Conservation (phyloP, 2,888 invertebrate genomes). For the Rhabditophanes sp. region DNA sequence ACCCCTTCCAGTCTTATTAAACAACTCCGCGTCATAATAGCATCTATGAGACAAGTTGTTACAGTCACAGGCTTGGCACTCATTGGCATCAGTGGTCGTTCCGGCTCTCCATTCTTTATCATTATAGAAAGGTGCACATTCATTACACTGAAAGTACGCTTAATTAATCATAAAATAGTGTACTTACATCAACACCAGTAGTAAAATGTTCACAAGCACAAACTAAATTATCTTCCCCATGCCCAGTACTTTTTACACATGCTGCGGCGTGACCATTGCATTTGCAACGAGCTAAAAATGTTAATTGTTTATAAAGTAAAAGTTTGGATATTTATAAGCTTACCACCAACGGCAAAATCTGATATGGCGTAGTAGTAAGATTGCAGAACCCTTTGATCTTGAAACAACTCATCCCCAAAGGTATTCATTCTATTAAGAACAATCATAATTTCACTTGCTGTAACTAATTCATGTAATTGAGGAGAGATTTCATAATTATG, state of each 20-base stretch:
- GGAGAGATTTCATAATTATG: constrained; percentile 76
- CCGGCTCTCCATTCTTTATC: constrained; percentile 89
- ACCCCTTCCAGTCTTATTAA: constrained; percentile 76
- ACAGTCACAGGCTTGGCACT: constrained; percentile 55
- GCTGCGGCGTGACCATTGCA: constrained; percentile 93
- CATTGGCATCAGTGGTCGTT: constrained; percentile 70
- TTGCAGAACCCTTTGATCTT: constrained; percentile 59
- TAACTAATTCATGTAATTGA: constrained; percentile 89
- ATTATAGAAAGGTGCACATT: constrained; percentile 81
- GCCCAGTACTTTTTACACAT: constrained; percentile 54
- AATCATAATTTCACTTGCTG: constrained; percentile 80
- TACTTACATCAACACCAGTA: constrained; percentile 49
- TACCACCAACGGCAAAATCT: constrained; percentile 55
- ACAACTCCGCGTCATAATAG: constrained; percentile 80
- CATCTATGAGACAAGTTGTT: constrained; percentile 63
- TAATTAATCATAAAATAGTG: constrained; percentile 88
- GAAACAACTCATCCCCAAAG: constrained; percentile 77
- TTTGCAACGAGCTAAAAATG: constrained; percentile 74
- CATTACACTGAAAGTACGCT: too few relatives aligned
- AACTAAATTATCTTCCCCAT: constrained; percentile 25
- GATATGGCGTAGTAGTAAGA: constrained; percentile 85
- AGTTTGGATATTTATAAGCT: too few relatives aligned
- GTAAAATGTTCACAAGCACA: constrained; percentile 89
- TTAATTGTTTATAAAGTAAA: too few relatives aligned
- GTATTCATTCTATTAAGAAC: constrained; percentile 81